Evolutionary conservation across 2,113 vertebrate species (phyloP), one percentile per base, ranked within the genome.

Genomic region (Athene cunicularia): DNA sequence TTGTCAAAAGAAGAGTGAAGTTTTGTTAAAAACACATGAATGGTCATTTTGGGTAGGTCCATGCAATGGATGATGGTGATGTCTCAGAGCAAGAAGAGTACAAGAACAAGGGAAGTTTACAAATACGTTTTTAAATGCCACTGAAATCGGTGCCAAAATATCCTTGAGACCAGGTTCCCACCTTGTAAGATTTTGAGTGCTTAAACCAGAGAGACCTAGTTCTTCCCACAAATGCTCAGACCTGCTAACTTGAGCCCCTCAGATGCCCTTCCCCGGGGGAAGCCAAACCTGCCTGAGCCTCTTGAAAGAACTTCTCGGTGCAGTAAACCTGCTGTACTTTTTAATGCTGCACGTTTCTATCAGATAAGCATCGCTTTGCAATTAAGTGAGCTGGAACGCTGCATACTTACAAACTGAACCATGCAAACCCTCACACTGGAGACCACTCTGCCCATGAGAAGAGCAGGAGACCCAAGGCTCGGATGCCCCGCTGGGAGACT

Each of bases 281-380:
- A 95, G 77, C 47, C 70, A 21, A 60, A 75, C 68, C 63, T 73
- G 67, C 5, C 3, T 56, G 84, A 96, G 55, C 55, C 91, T 85
- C 91, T 37, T 67, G 66, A 93, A 91, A 62, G 80, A 72, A 85
- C 64, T 88, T 90, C 80, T 95, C 7, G 9, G 67, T 74, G 91
- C 87, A 73, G 49, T 92, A 95, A 96, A 94, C 72, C 50, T 39
- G 74, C 41, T 95, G 84, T 91, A 62, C 77, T 76, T 90, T 64
- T 88, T 66, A 93, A 37, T 88, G 77, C 87, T 50, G 84, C 30
- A 70, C 1, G 2, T 84, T 95, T 87, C 92, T 73, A 84, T 95
- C 90, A 96, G 97, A 98, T 97, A 98, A 96, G 86, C 73, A 88
- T 97, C 33, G 5, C 84, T 67, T 49, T 59, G 80, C 64, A 63